Evolutionary conservation across 1,140 invertebrate species (phyloP).

Genomic region (Drosophila tani): DNA sequence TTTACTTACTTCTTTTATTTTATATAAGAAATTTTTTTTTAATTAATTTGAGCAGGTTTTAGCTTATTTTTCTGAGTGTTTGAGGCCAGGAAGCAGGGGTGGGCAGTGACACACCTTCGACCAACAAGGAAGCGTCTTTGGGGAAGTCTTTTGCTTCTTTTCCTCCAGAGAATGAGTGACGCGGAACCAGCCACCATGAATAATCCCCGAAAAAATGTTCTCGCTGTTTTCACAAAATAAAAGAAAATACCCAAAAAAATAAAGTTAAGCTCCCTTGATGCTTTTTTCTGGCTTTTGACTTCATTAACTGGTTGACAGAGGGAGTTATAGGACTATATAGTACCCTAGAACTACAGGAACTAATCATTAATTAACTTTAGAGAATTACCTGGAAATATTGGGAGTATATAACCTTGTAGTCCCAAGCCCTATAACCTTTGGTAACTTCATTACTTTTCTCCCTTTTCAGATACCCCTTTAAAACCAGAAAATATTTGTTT

Average conservation of each 20-base stretch:
- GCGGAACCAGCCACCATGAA: slow-evolving; percentile 59
- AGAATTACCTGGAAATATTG: too few relatives aligned
- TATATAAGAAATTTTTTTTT: too few relatives aligned
- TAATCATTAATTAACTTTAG: too few relatives aligned
- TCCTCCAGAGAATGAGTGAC: slow-evolving; percentile 15
- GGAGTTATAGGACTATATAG: neutral
- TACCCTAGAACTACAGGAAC: neutral
- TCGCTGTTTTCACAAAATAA: slow-evolving; percentile 7
- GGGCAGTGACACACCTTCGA: slow-evolving; percentile 74
- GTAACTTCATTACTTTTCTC: too few relatives aligned
- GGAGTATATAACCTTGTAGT: too few relatives aligned
- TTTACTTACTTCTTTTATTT: too few relatives aligned
- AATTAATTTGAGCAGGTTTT: neutral
- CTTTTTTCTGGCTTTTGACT: neutral
- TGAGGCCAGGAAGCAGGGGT: slow-evolving; percentile 15
- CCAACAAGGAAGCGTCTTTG: slow-evolving; percentile 64
- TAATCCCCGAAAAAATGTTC: slow-evolving; percentile 65
- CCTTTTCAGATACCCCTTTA: neutral
- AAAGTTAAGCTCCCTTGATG: slow-evolving; percentile 28
- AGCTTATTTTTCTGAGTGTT: slow-evolving; percentile 9
- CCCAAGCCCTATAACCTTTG: too few relatives aligned
- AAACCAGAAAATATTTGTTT: neutral
- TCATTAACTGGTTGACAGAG: neutral
- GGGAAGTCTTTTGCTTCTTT: slow-evolving; percentile 12
- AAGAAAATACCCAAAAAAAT: neutral